These are phyloP conservation scores for Cephus rjabovi DNA, from an alignment of 2,888 invertebrate genomes.

Conservation along the genomic window DNA sequence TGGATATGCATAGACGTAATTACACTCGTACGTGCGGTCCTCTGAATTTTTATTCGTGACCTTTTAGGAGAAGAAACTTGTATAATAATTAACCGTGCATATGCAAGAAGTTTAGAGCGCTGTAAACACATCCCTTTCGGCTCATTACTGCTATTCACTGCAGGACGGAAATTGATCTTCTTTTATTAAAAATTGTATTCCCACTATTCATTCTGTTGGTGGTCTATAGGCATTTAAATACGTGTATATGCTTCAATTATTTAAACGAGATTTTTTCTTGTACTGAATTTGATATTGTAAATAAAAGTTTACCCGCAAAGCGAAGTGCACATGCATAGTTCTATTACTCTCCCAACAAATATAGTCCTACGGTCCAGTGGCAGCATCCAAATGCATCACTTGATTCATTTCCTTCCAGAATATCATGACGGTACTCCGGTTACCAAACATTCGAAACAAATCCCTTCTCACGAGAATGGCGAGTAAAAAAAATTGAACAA, in stretches of 20 bases:
- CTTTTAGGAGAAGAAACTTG: background rate
- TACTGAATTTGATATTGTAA: background rate
- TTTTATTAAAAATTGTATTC: background rate
- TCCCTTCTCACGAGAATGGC: background rate
- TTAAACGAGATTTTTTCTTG: background rate
- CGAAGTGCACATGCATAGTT: background rate
- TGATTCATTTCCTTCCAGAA: background rate
- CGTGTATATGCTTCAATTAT: background rate
- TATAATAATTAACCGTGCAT: background rate
- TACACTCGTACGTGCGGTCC: background rate
- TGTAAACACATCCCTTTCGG: background rate
- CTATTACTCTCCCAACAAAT: background rate
- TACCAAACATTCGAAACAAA: background rate
- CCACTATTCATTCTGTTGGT: background rate
- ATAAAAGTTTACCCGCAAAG: background rate
- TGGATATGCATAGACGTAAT: background rate
- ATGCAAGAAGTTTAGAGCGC: background rate
- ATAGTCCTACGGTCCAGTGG: background rate
- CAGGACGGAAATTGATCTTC: background rate
- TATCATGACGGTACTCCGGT: background rate
- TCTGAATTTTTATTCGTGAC: background rate
- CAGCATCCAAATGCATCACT: background rate
- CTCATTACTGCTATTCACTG: background rate
- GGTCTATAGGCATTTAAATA: background rate
- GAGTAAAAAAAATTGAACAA: background rate